Base-by-base conservation (phyloP, 2,797 vertebrate species). In the Pangasius macronema region DNA sequence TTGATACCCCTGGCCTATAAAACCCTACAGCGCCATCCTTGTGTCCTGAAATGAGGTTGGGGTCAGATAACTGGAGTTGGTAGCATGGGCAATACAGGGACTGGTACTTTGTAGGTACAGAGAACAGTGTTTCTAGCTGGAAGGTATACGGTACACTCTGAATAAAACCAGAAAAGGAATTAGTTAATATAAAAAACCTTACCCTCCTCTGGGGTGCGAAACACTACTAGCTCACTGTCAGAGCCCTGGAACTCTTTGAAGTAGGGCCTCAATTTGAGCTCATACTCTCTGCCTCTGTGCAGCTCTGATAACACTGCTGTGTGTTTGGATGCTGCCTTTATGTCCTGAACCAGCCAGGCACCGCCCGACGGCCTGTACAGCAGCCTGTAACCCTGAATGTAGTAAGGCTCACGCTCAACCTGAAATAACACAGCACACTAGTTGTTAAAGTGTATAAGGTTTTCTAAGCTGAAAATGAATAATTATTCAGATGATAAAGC, bases 181-280 rank as follows among this genome's bases (percentile, higher is more conserved):
- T 36, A 53, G n/a, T 51, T 77, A 57, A 87, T 39, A 81, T 80
- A 65, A 68, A 80, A 73, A 39, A 85, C 70, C 95, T 95, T 94
- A 98, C 98, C 97, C n/a, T 98, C 97, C 87, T 98, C 96, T 0
- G 98, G 97, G 3, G 95, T 97, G 22, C 87, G 95, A 87, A 96
- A 91, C 61, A 95, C 65, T 4, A 96, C 94, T 87, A 96, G 93
- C 8, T 96, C 93, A 5, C 98, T 98, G 92, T 99, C 98, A 0
- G 96, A 93, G 5, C 98, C 98, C 0, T 97, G 96, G 27, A 97
- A 94, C 91, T 98, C 97, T 7, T 96, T 96, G 89, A 97, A 98
- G 91, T 96, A 98, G 0, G 97, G 97, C 0, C 96, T 96, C 61
- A 99, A 95, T 93, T 99, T 99, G 89, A 99, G 91, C 93, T 99